Base-by-base conservation (phyloP, 2,113 vertebrate genomes). In the Anser brachyrhynchus region DNA sequence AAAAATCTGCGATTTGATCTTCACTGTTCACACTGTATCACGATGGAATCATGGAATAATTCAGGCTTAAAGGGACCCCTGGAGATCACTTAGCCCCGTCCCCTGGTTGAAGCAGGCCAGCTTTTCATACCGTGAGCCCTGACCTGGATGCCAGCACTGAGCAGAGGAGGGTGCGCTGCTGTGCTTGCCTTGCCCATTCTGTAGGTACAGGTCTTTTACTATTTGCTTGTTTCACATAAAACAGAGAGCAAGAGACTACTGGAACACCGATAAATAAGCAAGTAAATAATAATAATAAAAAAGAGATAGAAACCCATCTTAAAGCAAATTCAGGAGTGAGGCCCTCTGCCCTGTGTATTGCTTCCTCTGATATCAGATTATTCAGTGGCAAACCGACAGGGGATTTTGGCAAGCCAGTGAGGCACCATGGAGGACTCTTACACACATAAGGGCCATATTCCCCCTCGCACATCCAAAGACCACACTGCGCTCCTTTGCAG, bases 351-450 rank as follows among this genome's bases (percentile, higher is more conserved):
- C 70, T 8, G 20, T 44, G 69, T 41, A 51, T 80, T 15, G 1
- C 23, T 77, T 44, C 25, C 28, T 29, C 31, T 3, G 2, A 37
- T 41, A 39, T 31, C 22, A 55, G 54, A 66, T 82, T 95, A 37
- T 67, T 82, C 61, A 31, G 16, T 52, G 67, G 21, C 23, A 76
- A 39, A 37, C 39, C 78, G 23, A 15, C 14, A 3, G 4, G 58
- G 22, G 16, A 8, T 35, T 79, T 73, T 79, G 78, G 35, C 19
- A 78, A 67, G 20, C 26, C 62, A 15, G 13, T 82, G 54, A 29
- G 72, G 71, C 0, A 0, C 35, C 52, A 25, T 29, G 2, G 12
- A 81, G 13, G 61, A 16, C 20, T 23, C 35, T 62, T 62, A 39
- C 26, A 29, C 26, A 41, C 1, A 4, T 13, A 41, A 65, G 25